Percentiles rank a stretch among this genome's conserved stretches.
These are phyloP conservation scores for Microctenopoma steveboyesi DNA, from an alignment of 2,797 vertebrate species.

Conservation along the genomic window DNA sequence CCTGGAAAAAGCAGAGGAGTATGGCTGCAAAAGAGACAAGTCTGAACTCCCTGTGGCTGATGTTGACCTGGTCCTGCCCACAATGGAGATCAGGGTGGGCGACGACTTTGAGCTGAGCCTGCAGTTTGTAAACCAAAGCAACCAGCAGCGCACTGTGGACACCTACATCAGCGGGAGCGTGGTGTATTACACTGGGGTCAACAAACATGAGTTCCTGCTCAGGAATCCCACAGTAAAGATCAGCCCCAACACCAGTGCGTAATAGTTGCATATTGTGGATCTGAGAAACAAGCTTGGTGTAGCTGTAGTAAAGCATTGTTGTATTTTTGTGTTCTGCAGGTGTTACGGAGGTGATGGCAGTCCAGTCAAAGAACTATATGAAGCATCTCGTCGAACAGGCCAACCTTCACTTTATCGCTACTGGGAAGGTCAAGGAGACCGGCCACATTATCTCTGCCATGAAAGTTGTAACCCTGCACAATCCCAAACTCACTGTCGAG, in stretches of 20 bases:
- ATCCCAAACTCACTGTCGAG: constrained; percentile 87
- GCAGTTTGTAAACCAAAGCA: constrained; percentile 87
- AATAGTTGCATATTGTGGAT: neutral
- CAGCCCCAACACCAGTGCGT: constrained; percentile 86
- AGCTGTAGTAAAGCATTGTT: neutral
- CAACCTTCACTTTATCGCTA: constrained; percentile 92
- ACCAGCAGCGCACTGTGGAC: constrained; percentile 73
- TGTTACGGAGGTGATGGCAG: constrained; percentile 75
- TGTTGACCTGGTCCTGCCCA: constrained; percentile 86
- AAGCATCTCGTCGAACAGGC: constrained; percentile 91
- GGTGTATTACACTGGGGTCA: constrained; percentile 93
- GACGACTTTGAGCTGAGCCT: constrained; percentile 86
- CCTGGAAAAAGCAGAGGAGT: constrained; percentile 91
- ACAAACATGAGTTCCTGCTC: constrained; percentile 87
- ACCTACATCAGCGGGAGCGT: constrained; percentile 88
- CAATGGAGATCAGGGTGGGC: constrained; percentile 84
- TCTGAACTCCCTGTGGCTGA: constrained; percentile 63
- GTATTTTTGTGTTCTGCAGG: constrained; percentile 63
- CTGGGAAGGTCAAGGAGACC: constrained; percentile 89
- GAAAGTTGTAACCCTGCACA: constrained; percentile 84
- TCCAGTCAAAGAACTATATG: constrained; percentile 87
- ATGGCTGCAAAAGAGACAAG: constrained; percentile 84
- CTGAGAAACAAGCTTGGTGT: neutral
- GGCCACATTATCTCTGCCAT: constrained; percentile 87
- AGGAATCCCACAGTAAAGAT: constrained; percentile 78